Percentiles rank a stretch among this genome's conserved stretches.
Conservation (phyloP, 2,888 invertebrate genomes). For the Congeria kusceri region DNA sequence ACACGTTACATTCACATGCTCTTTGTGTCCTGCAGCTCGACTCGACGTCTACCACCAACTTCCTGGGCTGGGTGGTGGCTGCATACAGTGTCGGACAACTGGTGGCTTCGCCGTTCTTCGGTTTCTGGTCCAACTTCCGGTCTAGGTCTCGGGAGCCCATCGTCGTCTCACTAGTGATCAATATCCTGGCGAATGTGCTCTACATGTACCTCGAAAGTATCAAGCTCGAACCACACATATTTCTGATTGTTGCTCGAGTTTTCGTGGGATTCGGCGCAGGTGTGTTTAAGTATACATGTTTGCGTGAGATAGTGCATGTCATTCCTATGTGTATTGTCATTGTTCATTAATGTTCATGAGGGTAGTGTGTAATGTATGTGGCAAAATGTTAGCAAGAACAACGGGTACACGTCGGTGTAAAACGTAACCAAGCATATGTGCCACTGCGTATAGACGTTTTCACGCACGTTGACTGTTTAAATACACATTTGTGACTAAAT, state of each 20-base stretch:
- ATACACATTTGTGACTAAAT: too few relatives aligned
- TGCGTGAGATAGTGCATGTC: too few relatives aligned
- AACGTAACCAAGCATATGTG: too few relatives aligned
- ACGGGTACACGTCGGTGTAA: too few relatives aligned
- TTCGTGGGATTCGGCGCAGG: conserved; percentile 85
- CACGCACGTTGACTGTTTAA: too few relatives aligned
- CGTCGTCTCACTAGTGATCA: conserved; percentile 79
- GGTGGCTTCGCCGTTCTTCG: conserved; percentile 84
- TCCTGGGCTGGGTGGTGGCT: conserved; percentile 85
- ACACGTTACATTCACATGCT: too few relatives aligned
- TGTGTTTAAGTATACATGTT: conserved; percentile 35
- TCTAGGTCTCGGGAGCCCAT: conserved; percentile 79
- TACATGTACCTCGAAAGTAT: conserved; percentile 83
- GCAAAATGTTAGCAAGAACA: too few relatives aligned
- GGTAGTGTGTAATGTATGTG: too few relatives aligned
- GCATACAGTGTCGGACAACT: conserved; percentile 84
- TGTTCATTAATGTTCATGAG: too few relatives aligned
- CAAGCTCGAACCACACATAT: conserved; percentile 60
- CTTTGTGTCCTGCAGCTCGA: conserved; percentile 71
- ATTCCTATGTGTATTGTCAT: too few relatives aligned
- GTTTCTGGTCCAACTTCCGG: conserved; percentile 79
- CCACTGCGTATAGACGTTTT: too few relatives aligned
- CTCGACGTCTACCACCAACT: conserved; percentile 68
- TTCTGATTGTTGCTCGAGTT: conserved; percentile 77
- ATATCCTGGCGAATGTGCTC: conserved; percentile 82